A percentile compares a stretch with the other conserved stretches of the same genome.
Evolutionary conservation across 2,888 invertebrate genomes (phyloP).

Genomic region (Patella ulyssiponensis): DNA sequence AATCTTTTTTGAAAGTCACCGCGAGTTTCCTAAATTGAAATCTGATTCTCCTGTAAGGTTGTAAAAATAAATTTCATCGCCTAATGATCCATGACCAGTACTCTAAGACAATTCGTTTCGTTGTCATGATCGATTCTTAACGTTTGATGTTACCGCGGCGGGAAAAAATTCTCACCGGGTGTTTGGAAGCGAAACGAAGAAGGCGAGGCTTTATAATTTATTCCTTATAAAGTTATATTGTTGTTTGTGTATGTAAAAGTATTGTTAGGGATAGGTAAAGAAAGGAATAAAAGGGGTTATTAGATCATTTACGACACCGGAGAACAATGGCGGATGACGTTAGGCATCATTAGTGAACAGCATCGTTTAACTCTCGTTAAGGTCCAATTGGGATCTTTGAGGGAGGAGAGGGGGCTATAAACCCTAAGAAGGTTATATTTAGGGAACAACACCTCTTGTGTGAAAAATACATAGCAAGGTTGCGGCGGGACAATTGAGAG

Average conservation of each 20-base stretch:
- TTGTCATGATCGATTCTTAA: neutral
- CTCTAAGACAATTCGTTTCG: slow-evolving; percentile 2
- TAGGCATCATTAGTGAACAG: neutral
- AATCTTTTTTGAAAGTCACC: slow-evolving; percentile 3
- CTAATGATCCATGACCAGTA: slow-evolving; percentile 2
- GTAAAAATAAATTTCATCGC: neutral
- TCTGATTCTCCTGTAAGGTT: neutral
- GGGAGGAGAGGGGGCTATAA: neutral
- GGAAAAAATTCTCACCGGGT: slow-evolving; percentile 6
- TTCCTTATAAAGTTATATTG: neutral
- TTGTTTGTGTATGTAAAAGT: neutral
- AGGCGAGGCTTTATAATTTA: neutral
- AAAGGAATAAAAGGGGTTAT: neutral
- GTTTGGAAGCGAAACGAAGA: slow-evolving; percentile 3
- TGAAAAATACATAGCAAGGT: slow-evolving; percentile 3
- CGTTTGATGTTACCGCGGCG: neutral
- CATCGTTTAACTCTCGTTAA: slow-evolving; percentile 8
- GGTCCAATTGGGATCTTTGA: neutral
- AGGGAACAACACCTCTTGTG: neutral
- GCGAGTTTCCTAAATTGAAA: slow-evolving; percentile 9
- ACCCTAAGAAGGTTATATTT: neutral
- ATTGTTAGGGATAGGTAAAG: slow-evolving; percentile 1
- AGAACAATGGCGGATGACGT: neutral
- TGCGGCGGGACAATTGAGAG: neutral
- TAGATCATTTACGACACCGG: neutral